Conservation (phyloP, 1,140 invertebrate genomes). For the Andrena cerasifolii region DNA sequence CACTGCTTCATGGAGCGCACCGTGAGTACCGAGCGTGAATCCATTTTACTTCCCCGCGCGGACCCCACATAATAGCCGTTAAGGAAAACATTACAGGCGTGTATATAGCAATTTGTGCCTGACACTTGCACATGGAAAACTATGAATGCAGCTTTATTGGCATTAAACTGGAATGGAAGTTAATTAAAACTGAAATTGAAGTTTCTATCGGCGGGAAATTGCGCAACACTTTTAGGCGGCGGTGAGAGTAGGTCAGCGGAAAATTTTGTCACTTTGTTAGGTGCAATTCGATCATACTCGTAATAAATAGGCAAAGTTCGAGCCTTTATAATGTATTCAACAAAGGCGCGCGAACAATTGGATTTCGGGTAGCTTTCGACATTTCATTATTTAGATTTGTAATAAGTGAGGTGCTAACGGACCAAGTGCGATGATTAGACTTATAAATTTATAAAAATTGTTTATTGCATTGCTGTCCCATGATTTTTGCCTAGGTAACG, state of each 20-base stretch:
- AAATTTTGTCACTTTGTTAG: conserved; percentile 28
- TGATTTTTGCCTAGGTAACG: too few relatives aligned
- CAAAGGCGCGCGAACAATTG: too few relatives aligned
- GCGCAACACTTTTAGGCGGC: neutral
- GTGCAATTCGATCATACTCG: neutral
- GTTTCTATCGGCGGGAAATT: conserved; percentile 1
- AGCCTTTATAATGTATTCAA: too few relatives aligned
- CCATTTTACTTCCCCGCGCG: conserved; percentile 49
- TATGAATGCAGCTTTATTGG: conserved; percentile 15
- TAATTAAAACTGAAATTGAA: conserved; percentile 48
- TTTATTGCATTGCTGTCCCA: too few relatives aligned
- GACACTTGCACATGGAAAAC: conserved; percentile 19
- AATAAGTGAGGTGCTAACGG: too few relatives aligned
- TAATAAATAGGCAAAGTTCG: too few relatives aligned
- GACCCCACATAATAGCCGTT: conserved; percentile 60
- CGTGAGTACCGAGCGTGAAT: conserved; percentile 42
- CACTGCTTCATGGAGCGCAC: conserved; percentile 46
- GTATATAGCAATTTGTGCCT: conserved; percentile 34
- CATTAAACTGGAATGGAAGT: conserved; percentile 19
- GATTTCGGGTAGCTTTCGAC: too few relatives aligned
- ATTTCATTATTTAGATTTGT: too few relatives aligned
- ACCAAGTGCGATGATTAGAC: too few relatives aligned
- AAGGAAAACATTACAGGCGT: conserved; percentile 49
- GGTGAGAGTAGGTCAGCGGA: conserved; percentile 2
- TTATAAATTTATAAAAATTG: too few relatives aligned